Percentiles rank a stretch among this genome's conserved stretches.
Conservation (phyloP, 1,140 invertebrate genomes). For the Orchesella cincta region DNA sequence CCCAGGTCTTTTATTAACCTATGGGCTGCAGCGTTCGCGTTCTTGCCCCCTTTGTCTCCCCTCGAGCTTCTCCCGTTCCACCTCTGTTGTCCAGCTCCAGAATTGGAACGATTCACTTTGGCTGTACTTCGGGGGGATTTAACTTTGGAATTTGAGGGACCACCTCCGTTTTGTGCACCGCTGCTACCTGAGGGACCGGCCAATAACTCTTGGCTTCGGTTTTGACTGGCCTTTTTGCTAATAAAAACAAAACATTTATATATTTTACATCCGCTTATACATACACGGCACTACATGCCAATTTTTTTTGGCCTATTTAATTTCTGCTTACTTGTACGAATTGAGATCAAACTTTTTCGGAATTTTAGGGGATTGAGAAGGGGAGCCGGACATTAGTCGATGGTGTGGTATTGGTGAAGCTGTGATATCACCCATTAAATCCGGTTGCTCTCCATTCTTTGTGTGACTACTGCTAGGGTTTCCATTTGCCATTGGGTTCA, state of each 20-base stretch:
- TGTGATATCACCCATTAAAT: constrained; percentile 22
- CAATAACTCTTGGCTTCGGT: constrained; percentile 37
- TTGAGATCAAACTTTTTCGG: constrained; percentile 50
- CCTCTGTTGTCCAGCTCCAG: constrained; percentile 43
- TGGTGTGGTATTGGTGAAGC: constrained; percentile 25
- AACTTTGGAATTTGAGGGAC: constrained; percentile 23
- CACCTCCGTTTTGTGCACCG: constrained; percentile 15
- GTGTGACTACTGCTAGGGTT: not conserved
- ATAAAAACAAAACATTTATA: not conserved
- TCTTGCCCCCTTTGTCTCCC: constrained; percentile 37
- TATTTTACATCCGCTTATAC: not conserved
- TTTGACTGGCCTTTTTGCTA: constrained; percentile 47
- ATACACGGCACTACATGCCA: not conserved
- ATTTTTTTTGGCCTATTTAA: constrained; percentile 16
- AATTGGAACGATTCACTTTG: constrained; percentile 43
- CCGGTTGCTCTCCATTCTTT: not conserved
- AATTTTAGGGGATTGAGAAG: constrained; percentile 39
- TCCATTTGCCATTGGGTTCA: constrained; percentile 16
- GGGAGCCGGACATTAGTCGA: constrained; percentile 20
- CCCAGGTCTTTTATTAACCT: constrained; percentile 41
- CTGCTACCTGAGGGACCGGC: constrained; percentile 26
- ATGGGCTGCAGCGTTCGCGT: constrained; percentile 6
- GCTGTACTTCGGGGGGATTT: constrained; percentile 42
- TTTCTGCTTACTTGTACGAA: constrained; percentile 45
- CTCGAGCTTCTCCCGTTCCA: constrained; percentile 31